Evolutionary conservation across 2,113 vertebrate genomes (phyloP).

Genomic region (Pyxicephalus adspersus): DNA sequence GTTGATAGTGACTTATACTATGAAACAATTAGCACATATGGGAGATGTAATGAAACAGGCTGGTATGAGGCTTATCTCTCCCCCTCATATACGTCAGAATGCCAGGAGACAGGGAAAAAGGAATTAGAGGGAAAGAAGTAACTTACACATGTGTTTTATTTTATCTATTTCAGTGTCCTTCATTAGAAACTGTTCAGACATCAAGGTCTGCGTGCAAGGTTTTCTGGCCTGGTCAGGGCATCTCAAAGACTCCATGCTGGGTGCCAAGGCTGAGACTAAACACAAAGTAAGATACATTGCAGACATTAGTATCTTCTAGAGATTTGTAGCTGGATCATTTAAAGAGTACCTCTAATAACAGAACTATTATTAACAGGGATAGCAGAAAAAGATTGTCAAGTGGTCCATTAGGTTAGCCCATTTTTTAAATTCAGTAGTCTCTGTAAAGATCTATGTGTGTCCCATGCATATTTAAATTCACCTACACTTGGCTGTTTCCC

Average conservation of each 20-base stretch:
- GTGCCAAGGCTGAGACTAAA: slow-evolving; percentile 68
- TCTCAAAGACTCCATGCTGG: slow-evolving; percentile 58
- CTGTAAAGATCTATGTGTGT: too few relatives aligned
- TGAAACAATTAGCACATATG: slow-evolving; percentile 40
- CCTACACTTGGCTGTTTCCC: too few relatives aligned
- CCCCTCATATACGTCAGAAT: slow-evolving; percentile 68
- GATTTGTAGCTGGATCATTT: too few relatives aligned
- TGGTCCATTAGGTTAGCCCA: too few relatives aligned
- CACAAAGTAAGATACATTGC: slow-evolving; percentile 34
- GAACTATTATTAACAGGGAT: too few relatives aligned
- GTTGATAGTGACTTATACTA: not conserved
- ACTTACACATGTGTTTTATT: slow-evolving; percentile 70
- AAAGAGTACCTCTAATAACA: too few relatives aligned
- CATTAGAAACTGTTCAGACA: slow-evolving; percentile 70
- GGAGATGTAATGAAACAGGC: not conserved
- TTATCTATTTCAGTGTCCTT: slow-evolving; percentile 76
- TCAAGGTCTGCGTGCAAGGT: slow-evolving; percentile 87
- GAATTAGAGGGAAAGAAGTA: slow-evolving; percentile 65
- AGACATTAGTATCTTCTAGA: not conserved
- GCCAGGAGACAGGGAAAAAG: slow-evolving; percentile 64
- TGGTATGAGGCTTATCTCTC: slow-evolving; percentile 62
- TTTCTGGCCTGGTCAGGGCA: slow-evolving; percentile 69
- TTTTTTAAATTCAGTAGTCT: too few relatives aligned
- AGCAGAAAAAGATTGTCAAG: too few relatives aligned
- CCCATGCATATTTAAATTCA: too few relatives aligned